Percentiles rank a stretch among this genome's conserved stretches.
phyloP scores from a whole-genome alignment of 2,113 vertebrate species.

The Rhineura floridana region DNA sequence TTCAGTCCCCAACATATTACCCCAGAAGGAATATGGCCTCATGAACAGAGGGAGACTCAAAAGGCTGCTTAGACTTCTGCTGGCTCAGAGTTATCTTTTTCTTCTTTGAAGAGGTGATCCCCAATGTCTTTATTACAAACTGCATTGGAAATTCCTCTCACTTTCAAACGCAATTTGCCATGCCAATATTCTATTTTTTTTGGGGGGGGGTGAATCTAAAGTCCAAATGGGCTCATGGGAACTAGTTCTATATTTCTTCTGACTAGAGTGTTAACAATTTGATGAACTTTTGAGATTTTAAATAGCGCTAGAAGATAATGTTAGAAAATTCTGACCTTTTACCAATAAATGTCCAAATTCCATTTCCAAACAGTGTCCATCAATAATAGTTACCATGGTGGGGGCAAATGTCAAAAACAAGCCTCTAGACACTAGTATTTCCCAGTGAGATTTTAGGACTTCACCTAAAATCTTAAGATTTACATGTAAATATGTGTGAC shows the following conservation, averaged over 20 bases:
- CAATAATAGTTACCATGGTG: too few relatives aligned
- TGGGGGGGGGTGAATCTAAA: not conserved
- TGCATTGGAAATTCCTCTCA: not conserved
- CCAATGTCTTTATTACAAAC: not conserved
- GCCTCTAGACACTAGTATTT: too few relatives aligned
- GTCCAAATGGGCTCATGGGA: not conserved
- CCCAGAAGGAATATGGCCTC: too few relatives aligned
- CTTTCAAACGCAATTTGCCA: not conserved
- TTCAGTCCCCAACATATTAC: too few relatives aligned
- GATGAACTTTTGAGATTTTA: not conserved
- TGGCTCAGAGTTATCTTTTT: not conserved
- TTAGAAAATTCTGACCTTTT: not conserved
- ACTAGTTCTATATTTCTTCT: not conserved
- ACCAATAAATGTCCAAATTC: not conserved
- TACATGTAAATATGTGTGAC: too few relatives aligned
- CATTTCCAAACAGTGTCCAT: too few relatives aligned
- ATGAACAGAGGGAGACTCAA: not conserved
- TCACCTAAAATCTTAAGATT: too few relatives aligned
- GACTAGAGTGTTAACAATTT: not conserved
- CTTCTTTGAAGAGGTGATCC: too few relatives aligned
- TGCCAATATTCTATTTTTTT: not conserved
- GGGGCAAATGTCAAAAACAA: not conserved
- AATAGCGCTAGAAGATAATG: not conserved
- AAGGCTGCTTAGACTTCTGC: not conserved
- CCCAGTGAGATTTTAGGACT: too few relatives aligned